A percentile compares a stretch with the other conserved stretches of the same genome.
phyloP scores from a whole-genome alignment of 2,797 vertebrate genomes.

The Catostomus latipinnis region DNA sequence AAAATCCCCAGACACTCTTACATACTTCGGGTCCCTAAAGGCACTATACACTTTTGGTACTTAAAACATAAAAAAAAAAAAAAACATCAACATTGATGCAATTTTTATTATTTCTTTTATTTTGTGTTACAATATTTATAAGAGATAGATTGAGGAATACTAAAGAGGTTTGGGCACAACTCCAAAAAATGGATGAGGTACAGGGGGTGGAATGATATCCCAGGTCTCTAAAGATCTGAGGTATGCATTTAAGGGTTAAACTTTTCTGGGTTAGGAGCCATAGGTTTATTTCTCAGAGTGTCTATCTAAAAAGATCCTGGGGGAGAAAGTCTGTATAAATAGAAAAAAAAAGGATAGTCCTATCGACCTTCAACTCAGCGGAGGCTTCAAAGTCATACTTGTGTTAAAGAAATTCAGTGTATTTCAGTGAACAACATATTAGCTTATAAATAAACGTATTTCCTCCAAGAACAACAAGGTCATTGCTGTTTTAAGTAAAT shows the following conservation, averaged over 20 bases:
- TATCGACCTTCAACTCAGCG: slow-evolving; percentile 23
- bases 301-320: not conserved
- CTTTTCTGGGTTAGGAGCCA: not conserved
- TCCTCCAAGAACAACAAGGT: not conserved
- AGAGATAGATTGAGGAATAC: no score
- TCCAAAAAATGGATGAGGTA: no score
- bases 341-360: not conserved
- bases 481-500: slow-evolving; percentile 44
- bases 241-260: not conserved
- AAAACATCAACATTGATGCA: no score
- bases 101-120: no score
- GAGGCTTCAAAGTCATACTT: slow-evolving; percentile 8
- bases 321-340: not conserved
- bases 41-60: no score
- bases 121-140: no score
- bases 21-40: no score
- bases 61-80: no score
- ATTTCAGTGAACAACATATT: slow-evolving; percentile 8
- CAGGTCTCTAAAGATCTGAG: no score
- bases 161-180: no score
- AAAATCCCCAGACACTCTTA: no score
- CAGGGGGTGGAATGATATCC: no score
- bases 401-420: slow-evolving; percentile 3
- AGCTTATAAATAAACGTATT: not conserved
- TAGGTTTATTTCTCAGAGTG: not conserved